Evolutionary conservation across 2,797 vertebrate species (phyloP), one percentile per base, ranked within the genome.

Genomic region (Pachyuromys duprasi): DNA sequence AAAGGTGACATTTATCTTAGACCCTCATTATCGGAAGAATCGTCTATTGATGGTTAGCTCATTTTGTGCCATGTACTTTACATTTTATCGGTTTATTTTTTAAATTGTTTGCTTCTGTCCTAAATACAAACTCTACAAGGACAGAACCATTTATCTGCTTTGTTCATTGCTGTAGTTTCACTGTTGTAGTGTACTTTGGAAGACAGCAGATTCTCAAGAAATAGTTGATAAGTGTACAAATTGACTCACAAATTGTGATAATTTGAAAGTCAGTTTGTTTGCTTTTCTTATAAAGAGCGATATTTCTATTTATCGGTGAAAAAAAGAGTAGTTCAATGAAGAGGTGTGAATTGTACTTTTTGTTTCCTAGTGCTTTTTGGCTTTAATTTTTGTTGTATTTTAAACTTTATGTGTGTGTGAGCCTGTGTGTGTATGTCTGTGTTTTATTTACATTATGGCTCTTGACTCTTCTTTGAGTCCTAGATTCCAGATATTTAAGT

Each of bases 331-430:
- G 20, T 90, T 79, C 80, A 91, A 42, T 39, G 42, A 80, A 39
- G 63, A 92, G 5, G 31, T 57, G 0, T 95, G 82, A 63, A 76
- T 67, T 93, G 7, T 82, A 62, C 82, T 94, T 95, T 95, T 4
- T 83, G 63, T 93, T 88, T 91, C 33, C 62, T 83, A 74, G n/a
- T 79, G 3, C 20, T 81, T 2, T 87, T 89, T 55, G 63, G 57
- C 91, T 86, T 95, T 94, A 22, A 45, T 79, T 95, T 96, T 94
- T 45, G 36, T 89, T 89, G 15, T 89, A 55, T 13, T 91, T 94
- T 60, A 89, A 78, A 45, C 28, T 28, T 36, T 42, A 11, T 20
- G 33, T 63, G 36, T 65, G 60, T 49, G 49, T 49, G 49, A 49
- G 49, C 49, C 49, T 49, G 9, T 49, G 49, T 49, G 49, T 49